Conservation (phyloP, 2,797 vertebrate genomes). For the Pteronotus mesoamericanus region DNA sequence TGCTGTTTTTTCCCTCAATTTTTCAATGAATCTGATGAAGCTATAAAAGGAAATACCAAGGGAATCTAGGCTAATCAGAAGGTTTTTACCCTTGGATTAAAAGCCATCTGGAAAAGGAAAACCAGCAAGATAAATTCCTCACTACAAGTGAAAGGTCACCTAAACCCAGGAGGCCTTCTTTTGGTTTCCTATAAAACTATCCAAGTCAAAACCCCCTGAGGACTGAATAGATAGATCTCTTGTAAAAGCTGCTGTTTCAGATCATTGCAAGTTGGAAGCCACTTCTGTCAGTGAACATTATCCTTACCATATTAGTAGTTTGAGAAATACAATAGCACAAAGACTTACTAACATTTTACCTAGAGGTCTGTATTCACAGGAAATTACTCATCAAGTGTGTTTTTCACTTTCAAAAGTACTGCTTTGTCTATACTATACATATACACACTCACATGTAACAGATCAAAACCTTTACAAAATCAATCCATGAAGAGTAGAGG, state of each 20-base stretch:
- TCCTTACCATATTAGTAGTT: neutral
- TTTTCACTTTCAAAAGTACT: neutral
- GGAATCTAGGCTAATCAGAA: constrained; percentile 47
- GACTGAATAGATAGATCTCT: neutral
- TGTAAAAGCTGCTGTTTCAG: neutral
- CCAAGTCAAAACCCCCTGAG: neutral
- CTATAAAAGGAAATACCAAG: neutral
- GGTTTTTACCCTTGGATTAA: constrained; percentile 63
- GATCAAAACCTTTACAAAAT: neutral
- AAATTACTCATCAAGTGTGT: neutral
- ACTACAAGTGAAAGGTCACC: constrained; percentile 42
- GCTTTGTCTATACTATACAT: neutral
- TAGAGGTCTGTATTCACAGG: neutral
- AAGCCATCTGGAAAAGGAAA: constrained; percentile 63
- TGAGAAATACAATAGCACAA: neutral
- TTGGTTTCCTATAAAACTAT: neutral
- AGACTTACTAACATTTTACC: neutral
- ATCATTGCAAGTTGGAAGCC: neutral
- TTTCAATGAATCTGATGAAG: constrained; percentile 45
- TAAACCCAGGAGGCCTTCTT: neutral
- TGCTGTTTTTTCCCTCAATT: neutral
- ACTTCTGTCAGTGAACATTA: neutral
- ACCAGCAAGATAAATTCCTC: constrained; percentile 35
- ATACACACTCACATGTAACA: neutral
- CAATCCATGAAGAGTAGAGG: neutral